Base-by-base conservation (phyloP, 2,888 invertebrate genomes). In the Trypoxylon attenuatum region DNA sequence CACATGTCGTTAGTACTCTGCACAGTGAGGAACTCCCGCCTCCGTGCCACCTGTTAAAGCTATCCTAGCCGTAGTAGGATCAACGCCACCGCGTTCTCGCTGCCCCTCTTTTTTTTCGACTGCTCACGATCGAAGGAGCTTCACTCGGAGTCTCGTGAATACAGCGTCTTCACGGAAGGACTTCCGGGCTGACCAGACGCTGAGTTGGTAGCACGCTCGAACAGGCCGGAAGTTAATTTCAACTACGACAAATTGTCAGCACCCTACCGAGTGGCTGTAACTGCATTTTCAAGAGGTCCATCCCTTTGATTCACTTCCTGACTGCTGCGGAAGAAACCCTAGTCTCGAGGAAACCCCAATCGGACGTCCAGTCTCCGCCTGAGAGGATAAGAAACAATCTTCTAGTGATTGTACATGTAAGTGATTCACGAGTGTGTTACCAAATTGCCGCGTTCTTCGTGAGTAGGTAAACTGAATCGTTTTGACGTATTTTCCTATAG, bases 1-100 rank as follows among this genome's bases (percentile, higher is more conserved):
- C 83, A 83, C 77, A 84, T 80, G 80, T 81, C 83, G 81, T 80
- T 81, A 77, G 80, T 79, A 74, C 80, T 82, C 78, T 77, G 82
- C 65, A 73, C 82, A 69, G 83, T 77, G 74, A 82, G 73, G 80
- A 83, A 74, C 79, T 70, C 71, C 57, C 61, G 50, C 71, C 33
- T 33, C 33, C 13, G 67, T 69, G 45, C 78, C 77, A 76, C 76
- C 76, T 76, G 70, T 71, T 76, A 74, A 56, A 39, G 39, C 47
- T 29, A 43, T 47, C 42, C 46, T 42, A 42, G 13, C 33, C 47
- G 8, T 47, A 29, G 18, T n/a, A 25, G 33, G 16, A 27, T 43
- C 47, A 19, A 27, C 55, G 15, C 43, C 56, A n/a, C 33, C 33
- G 13, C 16, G 3, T 41, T 18, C 41, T 16, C 16, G 10, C n/a